Base-by-base conservation (phyloP, 2,113 vertebrate genomes). In the Tetrax tetrax region DNA sequence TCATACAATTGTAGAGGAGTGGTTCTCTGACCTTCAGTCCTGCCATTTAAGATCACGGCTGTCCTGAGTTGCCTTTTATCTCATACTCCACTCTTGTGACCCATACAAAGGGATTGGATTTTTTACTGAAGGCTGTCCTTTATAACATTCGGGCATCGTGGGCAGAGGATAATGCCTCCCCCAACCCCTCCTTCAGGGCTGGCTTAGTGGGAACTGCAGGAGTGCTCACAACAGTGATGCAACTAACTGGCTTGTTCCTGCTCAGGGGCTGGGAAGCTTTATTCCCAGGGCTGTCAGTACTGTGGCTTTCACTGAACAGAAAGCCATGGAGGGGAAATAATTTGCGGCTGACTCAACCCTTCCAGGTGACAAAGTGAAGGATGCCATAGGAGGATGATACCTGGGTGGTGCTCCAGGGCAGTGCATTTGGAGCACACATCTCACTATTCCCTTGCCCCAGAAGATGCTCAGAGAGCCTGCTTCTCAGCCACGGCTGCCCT, bases 131-230 rank as follows among this genome's bases (percentile, higher is more conserved):
- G 4, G 31, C 48, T 31, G 43, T 33, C 48, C 48, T 27, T 57
- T 16, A 6, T 33, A 9, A 0, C 11, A 48, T 1, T 9, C 19
- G 82, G n/a, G 22, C 28, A 11, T 1, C 0, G 6, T 5, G 9
- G 48, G 59, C 24, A 38, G 24, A 59, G 25, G 12, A 47, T 3
- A 8, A 7, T 0, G 2, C 10, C 33, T 54, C 33, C 35, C 10
- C 23, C 27, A 79, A 14, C 10, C 29, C 6, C 2, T 31, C 25
- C 38, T 61, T 56, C 19, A n/a, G 41, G 15, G n/a, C 12, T 48
- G 29, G 29, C 31, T 43, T 37, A 14, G 25, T 12, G 17, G 31
- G 17, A 60, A 22, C 17, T 31, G 17, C 20, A 25, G 6, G 14
- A 31, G 16, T 35, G 37, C 45, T 21, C 72, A 35, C 53, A 59